phyloP scores from a whole-genome alignment of 2,888 invertebrate species.

The Pristionchus arcanus region DNA sequence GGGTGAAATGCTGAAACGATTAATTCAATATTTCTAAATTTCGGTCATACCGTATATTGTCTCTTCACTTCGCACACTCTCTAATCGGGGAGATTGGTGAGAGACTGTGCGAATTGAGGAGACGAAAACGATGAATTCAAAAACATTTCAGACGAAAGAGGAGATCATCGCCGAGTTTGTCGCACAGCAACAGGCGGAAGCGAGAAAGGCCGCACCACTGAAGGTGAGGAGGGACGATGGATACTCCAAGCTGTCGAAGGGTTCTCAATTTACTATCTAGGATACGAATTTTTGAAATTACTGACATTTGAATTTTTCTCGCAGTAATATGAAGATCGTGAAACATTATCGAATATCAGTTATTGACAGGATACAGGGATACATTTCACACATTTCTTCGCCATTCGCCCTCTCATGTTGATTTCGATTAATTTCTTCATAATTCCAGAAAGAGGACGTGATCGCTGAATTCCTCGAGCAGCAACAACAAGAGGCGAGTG shows the following conservation, averaged over 20 bases:
- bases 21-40: no score
- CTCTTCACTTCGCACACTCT: no score
- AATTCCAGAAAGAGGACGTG: constrained; percentile 16
- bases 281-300: no score
- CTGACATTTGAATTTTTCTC: no score
- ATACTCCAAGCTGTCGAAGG: no score
- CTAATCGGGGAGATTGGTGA: no score
- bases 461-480: constrained; percentile 34
- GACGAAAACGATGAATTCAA: background rate
- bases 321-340: no score
- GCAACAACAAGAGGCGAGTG: background rate
- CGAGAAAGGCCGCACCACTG: background rate
- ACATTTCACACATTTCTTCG: background rate
- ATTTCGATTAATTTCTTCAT: background rate
- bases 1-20: no score
- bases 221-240: background rate
- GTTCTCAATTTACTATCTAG: no score
- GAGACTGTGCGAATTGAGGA: background rate
- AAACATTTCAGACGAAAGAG: background rate
- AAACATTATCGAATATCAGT: no score
- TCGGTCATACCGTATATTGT: no score
- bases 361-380: no score
- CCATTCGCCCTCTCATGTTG: background rate
- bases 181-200: background rate
- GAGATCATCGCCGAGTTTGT: constrained; percentile 19